Percentiles rank a stretch among this genome's conserved stretches.
Evolutionary conservation across 2,113 vertebrate genomes (phyloP).

Genomic region (Malurus elegans): DNA sequence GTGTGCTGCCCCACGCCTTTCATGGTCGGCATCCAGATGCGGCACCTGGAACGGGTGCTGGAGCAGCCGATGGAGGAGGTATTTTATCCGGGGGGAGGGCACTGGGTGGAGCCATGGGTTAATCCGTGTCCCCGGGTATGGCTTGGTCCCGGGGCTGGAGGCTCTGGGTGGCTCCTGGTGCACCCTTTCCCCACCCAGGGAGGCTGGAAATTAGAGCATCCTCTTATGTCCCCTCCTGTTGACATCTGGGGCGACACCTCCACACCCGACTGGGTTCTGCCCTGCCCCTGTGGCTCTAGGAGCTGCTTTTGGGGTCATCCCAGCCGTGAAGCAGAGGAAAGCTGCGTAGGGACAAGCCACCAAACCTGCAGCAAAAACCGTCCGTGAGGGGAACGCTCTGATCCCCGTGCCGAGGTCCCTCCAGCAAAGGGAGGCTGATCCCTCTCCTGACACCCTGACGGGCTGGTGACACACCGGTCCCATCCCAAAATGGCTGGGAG

Average conservation of each 20-base stretch:
- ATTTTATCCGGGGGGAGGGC: not conserved
- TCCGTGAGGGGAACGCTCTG: not conserved
- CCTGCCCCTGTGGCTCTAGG: not conserved
- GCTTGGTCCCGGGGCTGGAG: not conserved
- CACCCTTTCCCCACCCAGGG: not conserved
- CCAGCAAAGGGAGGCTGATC: not conserved
- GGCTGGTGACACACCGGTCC: not conserved
- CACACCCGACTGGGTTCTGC: not conserved
- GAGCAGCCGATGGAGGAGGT: constrained; percentile 86
- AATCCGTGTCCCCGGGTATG: accelerated
- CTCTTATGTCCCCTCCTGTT: not conserved
- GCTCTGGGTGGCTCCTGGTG: not conserved
- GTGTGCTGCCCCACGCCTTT: constrained; percentile 95
- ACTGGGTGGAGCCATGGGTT: accelerated
- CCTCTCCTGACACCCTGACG: accelerated
- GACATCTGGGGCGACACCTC: not conserved
- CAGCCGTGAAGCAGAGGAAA: not conserved
- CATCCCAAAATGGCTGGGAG: not conserved
- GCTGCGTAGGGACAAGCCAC: not conserved
- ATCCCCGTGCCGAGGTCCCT: not conserved
- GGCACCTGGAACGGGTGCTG: constrained; percentile 73
- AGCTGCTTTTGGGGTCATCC: not conserved
- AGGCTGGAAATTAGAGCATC: not conserved
- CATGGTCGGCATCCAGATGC: constrained; percentile 90
- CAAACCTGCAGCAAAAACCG: not conserved